Percentiles rank a stretch among this genome's conserved stretches.
These are phyloP conservation scores for Falco novaeseelandiae DNA, from an alignment of 2,797 vertebrate species.

Conservation along the genomic window DNA sequence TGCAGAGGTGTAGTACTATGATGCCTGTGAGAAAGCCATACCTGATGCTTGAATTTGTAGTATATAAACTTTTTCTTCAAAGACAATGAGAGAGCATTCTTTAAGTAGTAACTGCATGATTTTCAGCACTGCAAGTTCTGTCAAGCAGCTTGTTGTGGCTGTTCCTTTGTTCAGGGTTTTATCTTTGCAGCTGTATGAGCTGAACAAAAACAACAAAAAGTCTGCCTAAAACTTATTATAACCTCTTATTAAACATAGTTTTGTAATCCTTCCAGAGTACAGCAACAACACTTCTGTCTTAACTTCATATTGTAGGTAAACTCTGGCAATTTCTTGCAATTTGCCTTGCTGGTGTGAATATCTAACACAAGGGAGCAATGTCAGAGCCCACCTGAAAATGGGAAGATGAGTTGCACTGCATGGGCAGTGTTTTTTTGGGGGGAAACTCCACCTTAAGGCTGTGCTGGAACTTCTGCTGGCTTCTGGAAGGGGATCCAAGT, in stretches of 20 bases:
- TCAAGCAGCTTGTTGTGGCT: neutral
- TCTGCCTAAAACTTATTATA: neutral
- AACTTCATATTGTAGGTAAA: neutral
- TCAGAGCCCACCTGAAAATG: neutral
- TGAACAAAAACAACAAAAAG: neutral
- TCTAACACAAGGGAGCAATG: fast-evolving
- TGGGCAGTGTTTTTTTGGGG: fast-evolving
- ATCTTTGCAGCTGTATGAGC: neutral
- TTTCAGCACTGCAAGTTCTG: neutral
- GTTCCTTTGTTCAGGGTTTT: neutral
- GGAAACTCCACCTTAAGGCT: fast-evolving
- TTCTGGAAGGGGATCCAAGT: neutral
- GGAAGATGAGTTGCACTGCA: neutral
- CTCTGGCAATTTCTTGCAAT: neutral
- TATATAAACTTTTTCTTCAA: neutral
- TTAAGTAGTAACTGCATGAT: neutral
- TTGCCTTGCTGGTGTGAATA: neutral
- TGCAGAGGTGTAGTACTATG: neutral
- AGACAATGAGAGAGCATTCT: neutral
- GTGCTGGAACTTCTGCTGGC: neutral
- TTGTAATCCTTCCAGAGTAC: neutral
- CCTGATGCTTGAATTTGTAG: neutral
- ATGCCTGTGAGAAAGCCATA: neutral
- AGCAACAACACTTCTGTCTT: neutral
- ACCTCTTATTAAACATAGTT: neutral